phyloP scores from a whole-genome alignment of 2,888 invertebrate genomes.

The Ectropis crepuscularia region DNA sequence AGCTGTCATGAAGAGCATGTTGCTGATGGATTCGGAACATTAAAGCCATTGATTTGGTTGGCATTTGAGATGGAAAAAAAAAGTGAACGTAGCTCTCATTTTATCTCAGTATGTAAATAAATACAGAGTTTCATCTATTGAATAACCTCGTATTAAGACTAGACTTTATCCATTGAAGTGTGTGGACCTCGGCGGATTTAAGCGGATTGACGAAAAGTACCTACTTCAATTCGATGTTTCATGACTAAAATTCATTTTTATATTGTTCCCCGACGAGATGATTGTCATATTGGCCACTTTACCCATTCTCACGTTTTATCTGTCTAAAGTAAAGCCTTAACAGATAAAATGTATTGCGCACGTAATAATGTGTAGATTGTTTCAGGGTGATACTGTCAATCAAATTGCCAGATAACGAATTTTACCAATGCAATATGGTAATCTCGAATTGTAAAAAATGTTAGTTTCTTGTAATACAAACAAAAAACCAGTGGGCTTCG shows the following conservation, averaged over 20 bases:
- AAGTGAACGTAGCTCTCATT: no score
- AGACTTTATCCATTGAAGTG: no score
- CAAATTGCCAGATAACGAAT: slow-evolving; percentile 26
- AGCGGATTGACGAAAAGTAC: no score
- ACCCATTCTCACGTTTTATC: slow-evolving; percentile 4
- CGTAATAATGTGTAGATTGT: slow-evolving; percentile 13
- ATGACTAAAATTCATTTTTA: background rate
- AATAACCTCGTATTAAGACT: no score
- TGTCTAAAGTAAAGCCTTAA: background rate
- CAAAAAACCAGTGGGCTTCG: slow-evolving; percentile 18
- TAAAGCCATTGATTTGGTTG: no score
- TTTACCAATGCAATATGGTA: slow-evolving; percentile 12
- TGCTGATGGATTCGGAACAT: no score
- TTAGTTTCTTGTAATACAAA: slow-evolving; percentile 26
- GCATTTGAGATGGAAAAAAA: no score
- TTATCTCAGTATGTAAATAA: no score
- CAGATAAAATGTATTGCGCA: background rate
- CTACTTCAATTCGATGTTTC: no score
- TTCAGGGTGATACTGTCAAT: slow-evolving; percentile 49
- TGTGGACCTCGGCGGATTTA: no score
- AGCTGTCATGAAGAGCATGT: no score
- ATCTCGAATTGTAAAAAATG: slow-evolving; percentile 5
- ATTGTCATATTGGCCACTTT: background rate
- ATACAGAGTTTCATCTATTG: no score
- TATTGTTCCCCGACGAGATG: background rate